phyloP scores from a whole-genome alignment of 1,140 invertebrate genomes.

The Palaemon carinicauda region DNA sequence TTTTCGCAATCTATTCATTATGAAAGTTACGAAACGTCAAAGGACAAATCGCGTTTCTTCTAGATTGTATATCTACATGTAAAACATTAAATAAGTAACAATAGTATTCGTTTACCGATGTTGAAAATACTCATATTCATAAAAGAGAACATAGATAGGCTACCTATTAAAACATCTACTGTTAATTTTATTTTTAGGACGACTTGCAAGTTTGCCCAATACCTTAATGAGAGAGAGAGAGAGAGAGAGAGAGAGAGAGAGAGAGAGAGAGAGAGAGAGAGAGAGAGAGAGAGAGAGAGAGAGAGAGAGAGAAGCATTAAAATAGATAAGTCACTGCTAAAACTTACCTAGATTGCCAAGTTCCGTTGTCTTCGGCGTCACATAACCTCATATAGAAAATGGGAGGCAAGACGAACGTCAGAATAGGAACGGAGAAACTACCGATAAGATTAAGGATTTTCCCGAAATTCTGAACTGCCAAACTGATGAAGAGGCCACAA shows the following conservation, averaged over 20 bases:
- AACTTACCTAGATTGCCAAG: slow-evolving; percentile 21
- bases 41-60: no score
- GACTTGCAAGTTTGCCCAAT: background rate
- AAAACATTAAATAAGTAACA: no score
- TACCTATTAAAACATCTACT: no score
- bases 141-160: no score
- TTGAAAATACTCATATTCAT: no score
- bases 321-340: no score
- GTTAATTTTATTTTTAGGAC: no score
- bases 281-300: background rate
- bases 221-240: no score
- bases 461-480: slow-evolving; percentile 44
- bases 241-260: background rate
- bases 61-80: no score
- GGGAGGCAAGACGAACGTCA: slow-evolving; percentile 85
- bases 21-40: no score
- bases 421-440: slow-evolving; percentile 82
- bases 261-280: background rate
- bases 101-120: no score
- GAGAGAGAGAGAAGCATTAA: background rate
- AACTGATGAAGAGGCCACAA: slow-evolving; percentile 6
- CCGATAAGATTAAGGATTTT: slow-evolving; percentile 69
- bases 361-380: slow-evolving; percentile 22
- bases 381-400: slow-evolving; percentile 78
- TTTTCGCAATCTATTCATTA: no score